These are phyloP conservation scores for Acanthornis magna DNA, from an alignment of 2,797 vertebrate genomes.

Conservation along the genomic window DNA sequence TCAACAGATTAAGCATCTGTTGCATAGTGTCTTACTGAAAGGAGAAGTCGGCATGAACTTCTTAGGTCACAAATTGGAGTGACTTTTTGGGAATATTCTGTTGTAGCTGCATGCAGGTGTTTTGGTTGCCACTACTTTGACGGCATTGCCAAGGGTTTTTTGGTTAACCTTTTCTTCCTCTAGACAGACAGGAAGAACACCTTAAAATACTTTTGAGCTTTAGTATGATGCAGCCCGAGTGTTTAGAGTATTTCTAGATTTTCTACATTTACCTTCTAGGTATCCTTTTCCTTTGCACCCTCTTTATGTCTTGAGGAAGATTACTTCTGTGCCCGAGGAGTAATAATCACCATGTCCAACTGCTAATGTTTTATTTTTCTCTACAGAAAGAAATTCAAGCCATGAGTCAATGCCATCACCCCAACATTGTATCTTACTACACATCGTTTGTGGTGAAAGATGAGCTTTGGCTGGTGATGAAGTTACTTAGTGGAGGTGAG, in stretches of 20 bases:
- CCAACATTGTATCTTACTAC: conserved; percentile 98
- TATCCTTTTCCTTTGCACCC: background rate
- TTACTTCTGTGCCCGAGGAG: background rate
- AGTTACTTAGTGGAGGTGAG: conserved; percentile 96
- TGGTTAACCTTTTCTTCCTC: background rate
- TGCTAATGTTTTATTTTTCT: conserved; percentile 32
- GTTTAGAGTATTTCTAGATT: background rate
- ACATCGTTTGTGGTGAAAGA: conserved; percentile 98
- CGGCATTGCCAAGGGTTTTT: background rate
- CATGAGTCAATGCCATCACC: conserved; percentile 98
- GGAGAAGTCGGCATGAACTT: background rate
- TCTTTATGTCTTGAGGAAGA: background rate
- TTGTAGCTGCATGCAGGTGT: background rate
- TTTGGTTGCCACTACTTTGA: background rate
- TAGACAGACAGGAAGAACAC: background rate
- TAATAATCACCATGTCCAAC: background rate
- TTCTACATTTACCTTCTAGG: background rate
- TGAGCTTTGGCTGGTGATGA: conserved; percentile 99
- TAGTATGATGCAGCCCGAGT: background rate
- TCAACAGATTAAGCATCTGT: background rate
- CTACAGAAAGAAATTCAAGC: conserved; percentile 98
- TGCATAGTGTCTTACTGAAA: background rate
- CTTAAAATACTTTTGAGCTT: background rate
- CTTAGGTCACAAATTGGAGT: background rate
- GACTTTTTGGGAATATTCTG: background rate